These are phyloP conservation scores for Cephalotes varians DNA, from an alignment of 2,888 invertebrate genomes.

Conservation along the genomic window DNA sequence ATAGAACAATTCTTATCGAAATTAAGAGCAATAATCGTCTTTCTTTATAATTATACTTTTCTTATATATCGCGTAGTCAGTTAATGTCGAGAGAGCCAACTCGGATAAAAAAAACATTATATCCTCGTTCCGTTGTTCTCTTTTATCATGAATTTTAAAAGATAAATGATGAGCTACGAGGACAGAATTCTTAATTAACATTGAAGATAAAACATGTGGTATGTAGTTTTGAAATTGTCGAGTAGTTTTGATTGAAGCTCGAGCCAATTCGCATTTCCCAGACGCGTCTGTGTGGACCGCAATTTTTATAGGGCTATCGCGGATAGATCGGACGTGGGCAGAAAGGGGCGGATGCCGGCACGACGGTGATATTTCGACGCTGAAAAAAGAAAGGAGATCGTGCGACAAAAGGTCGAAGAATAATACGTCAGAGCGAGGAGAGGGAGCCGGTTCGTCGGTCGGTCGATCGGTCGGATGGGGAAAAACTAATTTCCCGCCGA, in stretches of 20 bases:
- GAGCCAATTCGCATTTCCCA: not conserved
- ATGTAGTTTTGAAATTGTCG: not conserved
- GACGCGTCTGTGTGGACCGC: not conserved
- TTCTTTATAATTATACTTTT: not conserved
- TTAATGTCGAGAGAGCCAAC: not conserved
- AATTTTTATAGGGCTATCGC: constrained; percentile 20
- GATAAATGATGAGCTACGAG: too few relatives aligned
- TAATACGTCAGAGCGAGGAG: constrained; percentile 66
- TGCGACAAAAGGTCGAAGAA: constrained; percentile 68
- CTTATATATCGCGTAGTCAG: not conserved
- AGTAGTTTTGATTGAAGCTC: not conserved
- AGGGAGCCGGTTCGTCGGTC: constrained; percentile 15
- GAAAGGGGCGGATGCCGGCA: constrained; percentile 26
- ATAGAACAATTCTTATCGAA: not conserved
- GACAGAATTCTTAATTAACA: constrained; percentile 5
- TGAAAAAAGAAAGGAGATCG: constrained; percentile 50
- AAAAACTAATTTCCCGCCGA: constrained; percentile 80
- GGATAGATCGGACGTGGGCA: constrained; percentile 26
- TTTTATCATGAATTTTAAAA: not conserved
- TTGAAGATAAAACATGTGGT: not conserved
- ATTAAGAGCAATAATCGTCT: not conserved
- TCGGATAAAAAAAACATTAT: not conserved
- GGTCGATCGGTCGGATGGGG: constrained; percentile 54
- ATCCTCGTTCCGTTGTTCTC: not conserved
- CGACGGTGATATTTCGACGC: constrained; percentile 49